These are phyloP conservation scores for Leptopilina boulardi DNA, from an alignment of 1,140 invertebrate species.

Conservation along the genomic window DNA sequence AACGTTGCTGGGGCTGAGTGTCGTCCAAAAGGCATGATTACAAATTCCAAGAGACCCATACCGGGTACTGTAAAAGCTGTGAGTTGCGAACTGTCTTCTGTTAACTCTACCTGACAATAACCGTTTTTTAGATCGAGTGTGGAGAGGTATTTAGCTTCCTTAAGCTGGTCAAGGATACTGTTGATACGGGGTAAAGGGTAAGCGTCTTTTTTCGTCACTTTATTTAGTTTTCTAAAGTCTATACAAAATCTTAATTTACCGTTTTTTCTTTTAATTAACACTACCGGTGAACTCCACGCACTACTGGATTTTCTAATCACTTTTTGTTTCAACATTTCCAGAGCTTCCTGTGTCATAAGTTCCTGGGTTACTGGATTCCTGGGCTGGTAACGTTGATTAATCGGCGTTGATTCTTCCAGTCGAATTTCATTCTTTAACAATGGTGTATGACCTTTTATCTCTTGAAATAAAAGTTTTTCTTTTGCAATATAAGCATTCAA, in stretches of 20 bases:
- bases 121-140: slow-evolving; percentile 69
- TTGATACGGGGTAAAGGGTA: slow-evolving; percentile 60
- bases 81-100: slow-evolving; percentile 9
- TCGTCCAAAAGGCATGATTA: slow-evolving; percentile 57
- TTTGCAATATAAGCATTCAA: too few species aligned
- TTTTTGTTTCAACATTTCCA: too few species aligned
- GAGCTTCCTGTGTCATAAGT: neutral
- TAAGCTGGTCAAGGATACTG: slow-evolving; percentile 65
- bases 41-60: too few species aligned
- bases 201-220: too few species aligned
- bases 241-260: too few species aligned
- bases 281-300: too few species aligned
- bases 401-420: neutral
- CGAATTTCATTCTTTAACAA: neutral
- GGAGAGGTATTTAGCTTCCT: slow-evolving; percentile 64
- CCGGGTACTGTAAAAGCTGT: slow-evolving; percentile 53
- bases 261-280: too few species aligned
- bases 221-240: too few species aligned
- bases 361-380: neutral
- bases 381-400: neutral
- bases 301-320: too few species aligned
- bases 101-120: slow-evolving; percentile 62
- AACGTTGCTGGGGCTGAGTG: slow-evolving; percentile 63
- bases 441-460: neutral
- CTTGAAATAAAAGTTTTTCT: too few species aligned